phyloP scores from a whole-genome alignment of 2,888 invertebrate species.

The Apamea epomidion region DNA sequence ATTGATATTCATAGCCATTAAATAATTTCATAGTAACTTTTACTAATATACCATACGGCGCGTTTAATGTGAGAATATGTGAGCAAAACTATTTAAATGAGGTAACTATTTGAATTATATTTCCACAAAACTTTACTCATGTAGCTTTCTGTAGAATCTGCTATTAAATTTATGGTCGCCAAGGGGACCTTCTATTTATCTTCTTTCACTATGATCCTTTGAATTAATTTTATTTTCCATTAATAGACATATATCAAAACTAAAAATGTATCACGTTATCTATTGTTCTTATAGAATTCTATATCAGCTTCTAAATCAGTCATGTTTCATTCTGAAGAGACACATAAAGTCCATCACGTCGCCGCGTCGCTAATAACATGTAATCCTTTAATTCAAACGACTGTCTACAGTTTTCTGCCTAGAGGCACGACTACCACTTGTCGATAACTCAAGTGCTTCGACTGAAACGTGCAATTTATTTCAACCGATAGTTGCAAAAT shows the following conservation, averaged over 20 bases:
- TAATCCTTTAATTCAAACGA: conserved; percentile 43
- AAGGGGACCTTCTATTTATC: conserved; percentile 3
- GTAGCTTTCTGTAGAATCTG: conserved; percentile 29
- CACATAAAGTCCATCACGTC: not conserved
- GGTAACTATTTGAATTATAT: conserved; percentile 40
- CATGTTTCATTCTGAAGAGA: conserved; percentile 13
- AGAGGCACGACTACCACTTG: conserved; percentile 30
- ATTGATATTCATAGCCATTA: conserved; percentile 68
- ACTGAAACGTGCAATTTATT: conserved; percentile 48
- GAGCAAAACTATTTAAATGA: conserved; percentile 52
- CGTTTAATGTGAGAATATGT: conserved; percentile 57
- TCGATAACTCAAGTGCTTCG: conserved; percentile 37
- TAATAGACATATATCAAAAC: not conserved
- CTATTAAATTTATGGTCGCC: conserved; percentile 32
- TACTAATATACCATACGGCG: conserved; percentile 50
- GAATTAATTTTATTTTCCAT: not conserved
- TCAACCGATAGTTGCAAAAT: conserved; percentile 28
- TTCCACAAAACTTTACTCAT: conserved; percentile 52
- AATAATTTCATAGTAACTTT: conserved; percentile 63
- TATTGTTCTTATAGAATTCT: not conserved
- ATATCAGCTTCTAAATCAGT: not conserved
- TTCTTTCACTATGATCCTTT: not conserved
- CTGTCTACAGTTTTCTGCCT: conserved; percentile 34
- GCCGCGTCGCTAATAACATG: conserved; percentile 14
- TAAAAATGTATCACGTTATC: too few species aligned